A percentile compares a stretch with the other conserved stretches of the same genome.
These are phyloP conservation scores for Chrysomela aeneicollis DNA, from an alignment of 2,888 invertebrate species.

Conservation along the genomic window DNA sequence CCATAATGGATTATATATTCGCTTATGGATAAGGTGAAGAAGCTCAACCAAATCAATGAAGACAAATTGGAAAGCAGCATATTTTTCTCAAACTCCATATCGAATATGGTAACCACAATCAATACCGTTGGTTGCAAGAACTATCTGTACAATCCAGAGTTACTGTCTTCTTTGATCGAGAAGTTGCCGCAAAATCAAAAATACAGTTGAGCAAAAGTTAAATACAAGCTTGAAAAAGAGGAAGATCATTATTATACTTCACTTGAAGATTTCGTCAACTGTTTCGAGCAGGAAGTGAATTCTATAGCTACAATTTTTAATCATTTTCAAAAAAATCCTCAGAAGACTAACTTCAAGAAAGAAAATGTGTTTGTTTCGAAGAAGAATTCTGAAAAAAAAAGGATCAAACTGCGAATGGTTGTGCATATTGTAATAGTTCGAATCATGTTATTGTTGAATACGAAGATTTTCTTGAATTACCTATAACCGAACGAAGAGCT, in stretches of 20 bases:
- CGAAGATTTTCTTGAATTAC: not conserved
- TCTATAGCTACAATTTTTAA: not conserved
- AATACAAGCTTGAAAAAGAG: no score
- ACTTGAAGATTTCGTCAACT: no score
- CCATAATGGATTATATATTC: not conserved
- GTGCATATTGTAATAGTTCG: not conserved
- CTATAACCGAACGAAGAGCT: not conserved
- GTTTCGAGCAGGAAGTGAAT: no score
- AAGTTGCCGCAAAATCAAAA: no score
- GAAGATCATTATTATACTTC: no score
- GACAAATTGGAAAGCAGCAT: not conserved
- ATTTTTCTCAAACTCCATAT: not conserved
- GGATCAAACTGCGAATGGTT: no score
- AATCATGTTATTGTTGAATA: not conserved
- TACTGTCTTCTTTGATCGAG: not conserved
- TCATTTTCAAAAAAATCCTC: no score
- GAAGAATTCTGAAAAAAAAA: not conserved
- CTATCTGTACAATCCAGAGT: not conserved
- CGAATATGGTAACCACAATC: constrained; percentile 1
- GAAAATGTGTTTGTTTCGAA: no score
- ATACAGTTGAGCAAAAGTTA: no score
- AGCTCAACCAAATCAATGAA: constrained; percentile 2
- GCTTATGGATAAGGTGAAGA: constrained; percentile 7
- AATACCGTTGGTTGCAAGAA: not conserved
- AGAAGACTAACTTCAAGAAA: not conserved